Evolutionary conservation across 2,888 invertebrate species (phyloP).

Genomic region (Stenodema calcarata): DNA sequence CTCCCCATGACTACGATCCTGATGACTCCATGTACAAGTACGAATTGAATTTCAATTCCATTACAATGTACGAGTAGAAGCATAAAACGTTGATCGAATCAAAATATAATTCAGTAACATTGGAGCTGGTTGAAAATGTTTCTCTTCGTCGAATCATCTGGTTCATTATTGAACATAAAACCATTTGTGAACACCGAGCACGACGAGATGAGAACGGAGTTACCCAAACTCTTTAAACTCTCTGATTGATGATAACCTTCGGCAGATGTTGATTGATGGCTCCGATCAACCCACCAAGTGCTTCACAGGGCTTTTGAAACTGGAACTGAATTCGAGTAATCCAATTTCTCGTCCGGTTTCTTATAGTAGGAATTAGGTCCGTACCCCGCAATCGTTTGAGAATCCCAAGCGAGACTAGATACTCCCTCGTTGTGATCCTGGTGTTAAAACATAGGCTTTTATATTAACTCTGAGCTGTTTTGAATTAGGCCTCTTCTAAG

Average conservation of each 20-base stretch:
- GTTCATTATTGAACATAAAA: too few relatives aligned
- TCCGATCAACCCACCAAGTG: not conserved
- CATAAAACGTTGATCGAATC: too few relatives aligned
- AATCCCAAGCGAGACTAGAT: not conserved
- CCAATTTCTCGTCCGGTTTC: not conserved
- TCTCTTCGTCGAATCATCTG: too few relatives aligned
- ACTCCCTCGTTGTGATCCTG: not conserved
- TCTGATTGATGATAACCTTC: not conserved
- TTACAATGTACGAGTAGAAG: too few relatives aligned
- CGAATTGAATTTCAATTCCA: too few relatives aligned
- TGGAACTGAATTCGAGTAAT: not conserved
- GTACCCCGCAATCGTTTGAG: not conserved
- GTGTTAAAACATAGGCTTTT: not conserved
- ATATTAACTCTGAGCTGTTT: not conserved
- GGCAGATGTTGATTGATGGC: not conserved
- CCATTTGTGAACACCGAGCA: too few relatives aligned
- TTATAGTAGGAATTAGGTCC: not conserved
- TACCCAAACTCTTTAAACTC: not conserved
- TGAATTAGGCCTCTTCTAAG: not conserved
- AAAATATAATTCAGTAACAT: too few relatives aligned
- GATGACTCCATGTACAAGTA: too few relatives aligned
- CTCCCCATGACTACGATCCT: too few relatives aligned
- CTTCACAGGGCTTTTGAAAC: not conserved
- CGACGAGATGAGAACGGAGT: not conserved
- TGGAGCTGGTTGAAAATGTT: too few relatives aligned